Evolutionary conservation across 2,888 invertebrate genomes (phyloP).

Genomic region (Isoperla grammatica): DNA sequence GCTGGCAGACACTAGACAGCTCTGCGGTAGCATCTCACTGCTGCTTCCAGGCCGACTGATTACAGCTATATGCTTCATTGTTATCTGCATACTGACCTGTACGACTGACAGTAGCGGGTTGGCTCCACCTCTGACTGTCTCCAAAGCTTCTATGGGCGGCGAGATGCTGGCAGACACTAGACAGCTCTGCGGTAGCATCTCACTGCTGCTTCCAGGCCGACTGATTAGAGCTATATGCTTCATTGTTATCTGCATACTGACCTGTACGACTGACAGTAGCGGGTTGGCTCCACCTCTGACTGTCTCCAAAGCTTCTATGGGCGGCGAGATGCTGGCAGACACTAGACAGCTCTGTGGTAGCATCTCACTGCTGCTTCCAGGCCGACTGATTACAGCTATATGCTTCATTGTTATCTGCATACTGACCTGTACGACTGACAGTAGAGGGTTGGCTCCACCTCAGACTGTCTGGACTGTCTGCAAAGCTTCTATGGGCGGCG

Average conservation of each 20-base stretch:
- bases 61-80: no score
- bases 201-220: conserved; percentile 24
- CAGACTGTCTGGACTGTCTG: conserved; percentile 38
- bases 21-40: conserved; percentile 31
- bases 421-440: conserved; percentile 30
- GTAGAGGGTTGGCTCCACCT: conserved; percentile 20
- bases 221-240: no score
- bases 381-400: no score
- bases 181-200: conserved; percentile 31
- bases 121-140: conserved; percentile 34
- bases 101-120: conserved; percentile 30
- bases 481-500: conserved; percentile 40
- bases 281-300: conserved; percentile 35
- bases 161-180: conserved; percentile 33
- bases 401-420: no score
- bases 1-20: conserved; percentile 30
- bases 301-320: conserved; percentile 39
- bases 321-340: conserved; percentile 44
- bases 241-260: no score
- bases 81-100: conserved; percentile 22
- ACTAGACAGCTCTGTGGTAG: conserved; percentile 44
- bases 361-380: conserved; percentile 38
- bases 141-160: conserved; percentile 40
- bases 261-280: no score
- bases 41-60: no score